phyloP scores from a whole-genome alignment of 2,888 invertebrate genomes.

The Caenorhabditis imperialis region DNA sequence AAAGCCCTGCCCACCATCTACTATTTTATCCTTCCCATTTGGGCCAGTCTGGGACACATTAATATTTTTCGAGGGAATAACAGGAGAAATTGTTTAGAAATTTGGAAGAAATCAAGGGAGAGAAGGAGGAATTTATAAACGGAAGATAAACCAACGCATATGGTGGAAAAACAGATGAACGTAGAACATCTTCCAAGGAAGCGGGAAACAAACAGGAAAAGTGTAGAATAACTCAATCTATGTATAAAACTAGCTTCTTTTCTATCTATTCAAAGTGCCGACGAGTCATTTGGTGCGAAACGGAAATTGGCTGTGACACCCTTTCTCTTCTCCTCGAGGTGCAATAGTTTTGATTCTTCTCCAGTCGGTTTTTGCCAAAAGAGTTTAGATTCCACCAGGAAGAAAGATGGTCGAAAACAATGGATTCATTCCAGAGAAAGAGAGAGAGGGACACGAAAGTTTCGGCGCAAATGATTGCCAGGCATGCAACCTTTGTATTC shows the following conservation, averaged over 20 bases:
- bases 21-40: slow-evolving; percentile 52
- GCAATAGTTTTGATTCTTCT: slow-evolving; percentile 9
- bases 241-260: slow-evolving; percentile 25
- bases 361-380: too few relatives aligned
- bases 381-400: not conserved
- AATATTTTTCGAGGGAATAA: slow-evolving; percentile 3
- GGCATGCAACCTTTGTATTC: slow-evolving; percentile 42
- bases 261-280: slow-evolving; percentile 21
- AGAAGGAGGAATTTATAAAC: not conserved
- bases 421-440: not conserved
- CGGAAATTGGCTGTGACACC: slow-evolving; percentile 54
- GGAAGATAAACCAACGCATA: not conserved
- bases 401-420: not conserved
- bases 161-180: too few relatives aligned
- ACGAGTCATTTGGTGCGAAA: slow-evolving; percentile 24
- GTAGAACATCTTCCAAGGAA: not conserved
- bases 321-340: slow-evolving; percentile 15
- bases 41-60: slow-evolving; percentile 38
- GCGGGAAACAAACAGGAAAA: slow-evolving; percentile 1
- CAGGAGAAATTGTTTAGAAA: slow-evolving; percentile 25
- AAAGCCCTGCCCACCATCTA: slow-evolving; percentile 60
- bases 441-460: slow-evolving; percentile 4
- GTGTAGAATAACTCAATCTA: slow-evolving; percentile 20
- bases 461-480: slow-evolving; percentile 37
- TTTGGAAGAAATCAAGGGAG: not conserved